Percentiles rank a stretch among this genome's conserved stretches.
Evolutionary conservation across 1,140 invertebrate genomes (phyloP).

Genomic region (Solenopsis fugax): DNA sequence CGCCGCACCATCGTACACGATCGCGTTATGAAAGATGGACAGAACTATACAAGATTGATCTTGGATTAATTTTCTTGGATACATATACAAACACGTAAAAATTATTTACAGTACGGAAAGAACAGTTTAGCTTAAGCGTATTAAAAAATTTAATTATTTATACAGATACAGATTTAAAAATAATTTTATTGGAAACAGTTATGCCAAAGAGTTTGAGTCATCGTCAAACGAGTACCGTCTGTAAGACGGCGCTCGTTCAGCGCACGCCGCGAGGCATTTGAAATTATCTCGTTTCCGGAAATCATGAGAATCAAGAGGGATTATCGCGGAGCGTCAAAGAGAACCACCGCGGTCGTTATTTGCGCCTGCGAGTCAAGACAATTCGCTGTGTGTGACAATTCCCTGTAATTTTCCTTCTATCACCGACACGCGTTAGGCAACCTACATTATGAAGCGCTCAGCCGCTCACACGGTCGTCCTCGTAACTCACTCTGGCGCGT

Average conservation of each 20-base stretch:
- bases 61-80: neutral
- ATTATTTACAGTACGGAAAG: no score
- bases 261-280: neutral
- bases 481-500: conserved; percentile 57
- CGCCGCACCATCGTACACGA: conserved; percentile 11
- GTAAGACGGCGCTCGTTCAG: neutral
- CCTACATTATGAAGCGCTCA: conserved; percentile 57
- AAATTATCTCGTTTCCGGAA: neutral
- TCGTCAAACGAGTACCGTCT: neutral
- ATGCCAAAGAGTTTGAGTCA: neutral
- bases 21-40: conserved; percentile 10
- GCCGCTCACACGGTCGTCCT: conserved; percentile 41
- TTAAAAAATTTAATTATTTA: no score
- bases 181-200: no score
- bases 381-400: neutral
- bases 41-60: neutral
- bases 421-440: conserved; percentile 1
- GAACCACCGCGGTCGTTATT: neutral
- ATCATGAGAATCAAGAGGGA: neutral
- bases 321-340: neutral
- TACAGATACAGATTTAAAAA: no score
- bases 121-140: no score
- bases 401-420: conserved; percentile 42
- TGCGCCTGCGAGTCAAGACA: conserved; percentile 13
- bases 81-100: neutral